Evolutionary conservation across 2,888 invertebrate genomes (phyloP).

Genomic region (Limnephilus lunatus): DNA sequence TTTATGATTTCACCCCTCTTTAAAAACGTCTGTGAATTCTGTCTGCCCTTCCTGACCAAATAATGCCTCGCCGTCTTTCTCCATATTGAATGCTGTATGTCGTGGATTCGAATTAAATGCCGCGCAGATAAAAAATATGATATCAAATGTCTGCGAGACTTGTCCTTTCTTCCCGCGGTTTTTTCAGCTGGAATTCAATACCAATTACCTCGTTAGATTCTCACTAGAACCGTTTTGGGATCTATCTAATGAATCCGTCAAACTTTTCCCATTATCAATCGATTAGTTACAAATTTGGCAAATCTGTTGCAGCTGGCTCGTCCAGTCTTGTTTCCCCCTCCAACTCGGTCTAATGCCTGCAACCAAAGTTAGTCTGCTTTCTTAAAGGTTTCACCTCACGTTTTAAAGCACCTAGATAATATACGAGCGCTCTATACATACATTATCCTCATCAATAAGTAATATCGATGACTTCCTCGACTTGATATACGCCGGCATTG

Average conservation of each 20-base stretch:
- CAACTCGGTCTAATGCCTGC: neutral
- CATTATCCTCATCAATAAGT: neutral
- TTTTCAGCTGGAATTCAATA: neutral
- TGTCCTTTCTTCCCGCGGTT: neutral
- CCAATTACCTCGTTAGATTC: neutral
- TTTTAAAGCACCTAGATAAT: neutral
- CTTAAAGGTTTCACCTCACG: neutral
- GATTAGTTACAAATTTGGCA: constrained; percentile 19
- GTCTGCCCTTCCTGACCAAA: neutral
- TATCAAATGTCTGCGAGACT: neutral
- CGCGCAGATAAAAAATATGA: neutral
- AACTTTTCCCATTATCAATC: neutral
- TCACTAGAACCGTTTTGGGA: neutral
- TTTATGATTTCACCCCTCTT: neutral
- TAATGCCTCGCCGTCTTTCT: neutral
- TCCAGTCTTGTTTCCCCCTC: constrained; percentile 21
- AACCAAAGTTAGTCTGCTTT: neutral
- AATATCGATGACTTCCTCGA: neutral
- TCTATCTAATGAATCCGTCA: neutral
- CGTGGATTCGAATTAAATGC: neutral
- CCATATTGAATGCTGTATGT: neutral
- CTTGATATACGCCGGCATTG: neutral
- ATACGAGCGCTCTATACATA: neutral
- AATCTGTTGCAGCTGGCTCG: constrained; percentile 2
- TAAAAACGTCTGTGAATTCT: neutral